Conservation (phyloP, 2,888 invertebrate species). For the Cosmopolites sordidus region DNA sequence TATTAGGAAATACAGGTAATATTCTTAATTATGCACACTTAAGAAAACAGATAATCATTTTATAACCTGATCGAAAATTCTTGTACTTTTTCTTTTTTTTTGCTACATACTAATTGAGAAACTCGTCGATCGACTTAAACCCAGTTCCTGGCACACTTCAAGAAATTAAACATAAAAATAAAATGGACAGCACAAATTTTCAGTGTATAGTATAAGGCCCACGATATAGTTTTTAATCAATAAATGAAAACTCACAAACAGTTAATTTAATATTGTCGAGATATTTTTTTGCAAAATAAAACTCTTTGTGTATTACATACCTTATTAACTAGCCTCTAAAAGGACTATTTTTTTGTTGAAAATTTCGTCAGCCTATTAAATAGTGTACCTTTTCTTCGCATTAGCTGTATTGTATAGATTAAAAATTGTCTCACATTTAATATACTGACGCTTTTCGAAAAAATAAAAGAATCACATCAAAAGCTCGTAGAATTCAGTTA, state of each 20-base stretch:
- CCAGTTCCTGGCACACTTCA: slow-evolving; percentile 13
- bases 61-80: background rate
- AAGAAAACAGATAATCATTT: background rate
- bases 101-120: background rate
- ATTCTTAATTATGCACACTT: background rate
- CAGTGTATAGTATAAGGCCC: slow-evolving; percentile 53
- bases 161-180: slow-evolving; percentile 29
- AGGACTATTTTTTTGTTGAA: slow-evolving; percentile 28
- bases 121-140: slow-evolving; percentile 9
- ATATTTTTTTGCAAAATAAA: slow-evolving; percentile 44
- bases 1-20: background rate
- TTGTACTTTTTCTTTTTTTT: background rate
- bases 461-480: slow-evolving; percentile 26
- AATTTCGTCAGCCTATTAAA: slow-evolving; percentile 3
- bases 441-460: slow-evolving; percentile 8
- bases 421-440: slow-evolving; percentile 2
- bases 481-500: slow-evolving; percentile 11
- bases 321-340: slow-evolving; percentile 39
- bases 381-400: background rate
- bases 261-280: slow-evolving; percentile 51
- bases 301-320: slow-evolving; percentile 41
- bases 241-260: slow-evolving; percentile 46
- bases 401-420: no score
- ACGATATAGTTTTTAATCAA: slow-evolving; percentile 50
- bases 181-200: slow-evolving; percentile 53